Percentiles rank a stretch among this genome's conserved stretches.
phyloP scores from a whole-genome alignment of 2,113 vertebrate genomes.

The Tor tambroides region DNA sequence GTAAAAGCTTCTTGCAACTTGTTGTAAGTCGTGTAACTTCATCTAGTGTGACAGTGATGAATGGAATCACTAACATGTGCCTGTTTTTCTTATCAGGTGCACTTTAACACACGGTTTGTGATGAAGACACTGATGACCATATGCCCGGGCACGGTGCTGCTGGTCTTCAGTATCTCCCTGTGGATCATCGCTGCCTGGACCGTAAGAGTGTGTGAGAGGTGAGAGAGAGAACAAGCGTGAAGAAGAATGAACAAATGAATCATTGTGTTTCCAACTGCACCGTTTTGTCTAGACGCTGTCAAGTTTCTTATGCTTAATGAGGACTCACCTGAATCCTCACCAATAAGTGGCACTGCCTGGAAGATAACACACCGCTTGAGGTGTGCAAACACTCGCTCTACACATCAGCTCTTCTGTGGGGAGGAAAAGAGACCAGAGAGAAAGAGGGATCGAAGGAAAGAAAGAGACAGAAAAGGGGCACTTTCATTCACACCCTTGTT shows the following conservation, averaged over 20 bases:
- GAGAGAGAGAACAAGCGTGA: slow-evolving; percentile 53
- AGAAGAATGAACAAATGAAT: slow-evolving; percentile 29
- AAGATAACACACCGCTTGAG: slow-evolving; percentile 4
- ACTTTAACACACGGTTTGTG: slow-evolving; percentile 99
- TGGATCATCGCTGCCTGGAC: slow-evolving; percentile 99
- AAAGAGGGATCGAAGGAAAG: background rate
- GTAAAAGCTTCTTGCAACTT: background rate
- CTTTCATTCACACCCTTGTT: slow-evolving; percentile 35
- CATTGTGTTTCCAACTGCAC: slow-evolving; percentile 19
- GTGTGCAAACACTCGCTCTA: background rate
- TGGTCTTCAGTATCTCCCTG: slow-evolving; percentile 98
- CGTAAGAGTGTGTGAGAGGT: slow-evolving; percentile 97
- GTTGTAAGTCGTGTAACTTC: background rate
- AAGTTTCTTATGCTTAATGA: slow-evolving; percentile 33
- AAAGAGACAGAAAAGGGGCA: background rate
- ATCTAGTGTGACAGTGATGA: background rate
- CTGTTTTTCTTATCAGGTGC: slow-evolving; percentile 87
- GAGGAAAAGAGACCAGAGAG: slow-evolving; percentile 1
- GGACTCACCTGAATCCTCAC: slow-evolving; percentile 29
- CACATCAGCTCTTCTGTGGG: background rate
- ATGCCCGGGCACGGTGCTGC: slow-evolving; percentile 95
- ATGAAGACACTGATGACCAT: slow-evolving; percentile 99
- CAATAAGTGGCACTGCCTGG: slow-evolving; percentile 23
- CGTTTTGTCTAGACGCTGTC: slow-evolving; percentile 32
- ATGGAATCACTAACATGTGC: slow-evolving; percentile 60